phyloP scores from a whole-genome alignment of 2,113 vertebrate genomes.

The Phalacrocorax pelagicus region DNA sequence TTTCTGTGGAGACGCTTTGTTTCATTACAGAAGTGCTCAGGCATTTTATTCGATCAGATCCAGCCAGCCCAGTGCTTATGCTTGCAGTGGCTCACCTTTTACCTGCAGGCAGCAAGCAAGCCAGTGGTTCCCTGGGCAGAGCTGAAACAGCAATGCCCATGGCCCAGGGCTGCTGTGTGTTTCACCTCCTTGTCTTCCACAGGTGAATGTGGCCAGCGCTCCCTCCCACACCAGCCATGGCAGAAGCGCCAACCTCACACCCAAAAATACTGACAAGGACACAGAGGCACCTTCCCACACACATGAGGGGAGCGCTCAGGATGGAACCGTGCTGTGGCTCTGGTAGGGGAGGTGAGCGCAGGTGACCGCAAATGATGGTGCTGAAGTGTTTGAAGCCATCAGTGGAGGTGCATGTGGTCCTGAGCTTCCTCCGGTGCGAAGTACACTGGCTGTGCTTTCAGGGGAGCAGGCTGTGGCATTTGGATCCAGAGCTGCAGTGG shows the following conservation, averaged over 20 bases:
- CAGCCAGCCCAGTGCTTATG: fast-evolving
- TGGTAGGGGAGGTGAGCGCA: neutral
- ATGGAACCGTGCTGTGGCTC: neutral
- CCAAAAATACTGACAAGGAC: neutral
- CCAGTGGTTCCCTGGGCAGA: neutral
- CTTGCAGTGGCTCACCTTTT: neutral
- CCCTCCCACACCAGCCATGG: fast-evolving
- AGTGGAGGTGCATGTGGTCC: neutral
- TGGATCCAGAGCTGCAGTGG: neutral
- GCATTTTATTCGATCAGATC: neutral
- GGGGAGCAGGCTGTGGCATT: fast-evolving
- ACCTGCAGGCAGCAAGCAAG: neutral
- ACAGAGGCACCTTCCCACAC: neutral
- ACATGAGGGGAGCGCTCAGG: fast-evolving
- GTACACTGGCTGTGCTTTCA: fast-evolving
- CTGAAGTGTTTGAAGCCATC: neutral
- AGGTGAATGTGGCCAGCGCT: neutral
- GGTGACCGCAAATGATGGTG: neutral
- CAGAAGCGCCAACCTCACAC: neutral
- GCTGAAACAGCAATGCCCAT: neutral
- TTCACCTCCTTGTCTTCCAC: neutral
- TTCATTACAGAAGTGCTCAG: neutral
- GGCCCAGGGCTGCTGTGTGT: neutral
- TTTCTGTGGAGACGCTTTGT: neutral
- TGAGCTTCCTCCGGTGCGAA: neutral